phyloP scores from a whole-genome alignment of 2,888 invertebrate species.

The Orchesella flavescens region DNA sequence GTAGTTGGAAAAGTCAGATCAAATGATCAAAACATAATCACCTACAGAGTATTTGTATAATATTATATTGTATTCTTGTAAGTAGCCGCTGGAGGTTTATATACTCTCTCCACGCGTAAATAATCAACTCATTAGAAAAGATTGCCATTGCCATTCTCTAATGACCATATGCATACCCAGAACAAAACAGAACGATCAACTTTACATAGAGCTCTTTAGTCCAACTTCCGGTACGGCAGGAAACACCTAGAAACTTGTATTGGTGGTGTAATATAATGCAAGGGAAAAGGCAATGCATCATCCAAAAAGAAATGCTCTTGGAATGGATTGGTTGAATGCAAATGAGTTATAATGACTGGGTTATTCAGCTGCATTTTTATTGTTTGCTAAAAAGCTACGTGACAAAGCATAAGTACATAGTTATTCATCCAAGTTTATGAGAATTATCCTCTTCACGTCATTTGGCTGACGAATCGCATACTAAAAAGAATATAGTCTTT shows the following conservation, averaged over 20 bases:
- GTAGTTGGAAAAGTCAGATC: no score
- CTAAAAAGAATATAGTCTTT: not conserved
- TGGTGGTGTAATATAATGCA: not conserved
- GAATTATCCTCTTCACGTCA: constrained; percentile 32
- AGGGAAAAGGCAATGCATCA: not conserved
- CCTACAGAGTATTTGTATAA: no score
- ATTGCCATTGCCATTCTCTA: no score
- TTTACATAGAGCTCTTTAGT: not conserved
- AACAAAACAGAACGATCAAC: no score
- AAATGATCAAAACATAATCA: no score
- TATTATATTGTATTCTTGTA: no score
- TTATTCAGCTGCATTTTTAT: constrained; percentile 9
- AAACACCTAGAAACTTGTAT: constrained; percentile 24
- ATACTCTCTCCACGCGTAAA: no score
- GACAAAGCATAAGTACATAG: constrained; percentile 32
- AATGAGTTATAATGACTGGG: constrained; percentile 35
- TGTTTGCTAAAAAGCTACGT: constrained; percentile 38
- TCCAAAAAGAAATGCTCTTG: no score
- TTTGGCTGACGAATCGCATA: not conserved
- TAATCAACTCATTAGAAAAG: no score
- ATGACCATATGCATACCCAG: no score
- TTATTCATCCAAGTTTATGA: not conserved
- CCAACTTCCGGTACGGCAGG: constrained; percentile 47
- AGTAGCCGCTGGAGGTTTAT: no score
- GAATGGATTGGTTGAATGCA: constrained; percentile 4